Evolutionary conservation across 2,888 invertebrate genomes (phyloP).

Genomic region (Clostera curtula): DNA sequence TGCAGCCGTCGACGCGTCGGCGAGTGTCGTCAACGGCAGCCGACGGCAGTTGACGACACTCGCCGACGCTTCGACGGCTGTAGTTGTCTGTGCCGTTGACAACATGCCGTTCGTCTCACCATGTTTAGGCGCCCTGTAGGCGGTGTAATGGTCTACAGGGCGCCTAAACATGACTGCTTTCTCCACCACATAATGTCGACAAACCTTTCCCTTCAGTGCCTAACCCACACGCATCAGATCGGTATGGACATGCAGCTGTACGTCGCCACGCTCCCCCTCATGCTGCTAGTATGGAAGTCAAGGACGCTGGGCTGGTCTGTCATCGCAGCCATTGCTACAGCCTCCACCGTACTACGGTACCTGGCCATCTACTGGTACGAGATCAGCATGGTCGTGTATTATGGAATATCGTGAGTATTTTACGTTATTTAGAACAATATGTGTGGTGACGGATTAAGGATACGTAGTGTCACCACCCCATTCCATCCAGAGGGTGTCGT

Average conservation of each 20-base stretch:
- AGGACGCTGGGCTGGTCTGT: conserved; percentile 48
- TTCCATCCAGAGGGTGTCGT: too few relatives aligned
- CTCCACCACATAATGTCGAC: too few relatives aligned
- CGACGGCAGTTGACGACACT: too few relatives aligned
- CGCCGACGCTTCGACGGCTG: too few relatives aligned
- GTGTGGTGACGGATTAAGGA: background rate
- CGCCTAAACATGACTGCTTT: too few relatives aligned
- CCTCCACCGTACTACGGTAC: conserved; percentile 64
- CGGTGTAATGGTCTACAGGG: too few relatives aligned
- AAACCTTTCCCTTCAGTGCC: conserved; percentile 50
- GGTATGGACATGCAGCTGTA: conserved; percentile 76
- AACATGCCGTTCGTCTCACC: too few relatives aligned
- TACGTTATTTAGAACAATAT: background rate
- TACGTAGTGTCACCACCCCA: background rate
- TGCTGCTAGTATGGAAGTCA: conserved; percentile 62
- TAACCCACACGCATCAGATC: conserved; percentile 75
- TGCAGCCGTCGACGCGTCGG: too few relatives aligned
- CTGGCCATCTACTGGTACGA: conserved; percentile 60
- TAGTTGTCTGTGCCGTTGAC: too few relatives aligned
- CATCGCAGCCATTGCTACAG: conserved; percentile 40
- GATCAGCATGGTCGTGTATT: conserved; percentile 72
- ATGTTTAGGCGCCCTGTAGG: too few relatives aligned
- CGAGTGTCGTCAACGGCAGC: too few relatives aligned
- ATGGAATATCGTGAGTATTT: conserved; percentile 70
- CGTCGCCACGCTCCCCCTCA: conserved; percentile 61